These are phyloP conservation scores for Acanthis flammea DNA, from an alignment of 2,797 vertebrate species.

Conservation along the genomic window DNA sequence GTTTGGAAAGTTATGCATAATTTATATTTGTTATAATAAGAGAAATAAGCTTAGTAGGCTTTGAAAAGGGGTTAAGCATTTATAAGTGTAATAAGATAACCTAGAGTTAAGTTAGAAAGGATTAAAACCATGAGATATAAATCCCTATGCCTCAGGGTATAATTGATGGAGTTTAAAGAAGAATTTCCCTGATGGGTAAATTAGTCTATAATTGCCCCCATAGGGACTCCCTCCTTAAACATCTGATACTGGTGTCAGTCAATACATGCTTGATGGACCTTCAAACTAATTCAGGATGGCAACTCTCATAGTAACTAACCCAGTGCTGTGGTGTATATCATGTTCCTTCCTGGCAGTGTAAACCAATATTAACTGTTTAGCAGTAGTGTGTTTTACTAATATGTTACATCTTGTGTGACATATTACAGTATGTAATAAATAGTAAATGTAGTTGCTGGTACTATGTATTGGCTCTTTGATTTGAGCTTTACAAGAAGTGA, in stretches of 20 bases:
- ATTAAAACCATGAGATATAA: conserved; percentile 42
- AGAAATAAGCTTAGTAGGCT: background rate
- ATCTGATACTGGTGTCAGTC: conserved; percentile 33
- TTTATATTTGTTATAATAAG: background rate
- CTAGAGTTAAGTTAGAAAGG: conserved; percentile 20
- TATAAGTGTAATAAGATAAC: conserved; percentile 31
- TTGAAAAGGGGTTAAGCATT: conserved; percentile 27
- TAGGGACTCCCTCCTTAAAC: conserved; percentile 28
- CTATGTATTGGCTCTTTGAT: background rate
- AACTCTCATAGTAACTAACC: background rate
- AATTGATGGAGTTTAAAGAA: conserved; percentile 45
- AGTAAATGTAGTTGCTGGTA: background rate
- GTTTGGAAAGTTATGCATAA: background rate
- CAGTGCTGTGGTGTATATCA: background rate
- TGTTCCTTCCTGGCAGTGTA: background rate
- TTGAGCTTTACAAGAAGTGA: background rate
- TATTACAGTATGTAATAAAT: background rate
- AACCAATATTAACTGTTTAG: background rate
- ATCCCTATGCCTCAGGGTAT: conserved; percentile 11
- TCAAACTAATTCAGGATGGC: background rate
- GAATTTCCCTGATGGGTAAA: conserved; percentile 54
- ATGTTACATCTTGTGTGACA: background rate
- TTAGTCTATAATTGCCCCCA: conserved; percentile 44
- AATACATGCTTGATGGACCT: conserved; percentile 9
- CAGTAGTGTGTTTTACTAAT: background rate